A percentile compares a stretch with the other conserved stretches of the same genome.
These are phyloP conservation scores for Drosophila guanche DNA, from an alignment of 1,140 invertebrate species.

Conservation along the genomic window DNA sequence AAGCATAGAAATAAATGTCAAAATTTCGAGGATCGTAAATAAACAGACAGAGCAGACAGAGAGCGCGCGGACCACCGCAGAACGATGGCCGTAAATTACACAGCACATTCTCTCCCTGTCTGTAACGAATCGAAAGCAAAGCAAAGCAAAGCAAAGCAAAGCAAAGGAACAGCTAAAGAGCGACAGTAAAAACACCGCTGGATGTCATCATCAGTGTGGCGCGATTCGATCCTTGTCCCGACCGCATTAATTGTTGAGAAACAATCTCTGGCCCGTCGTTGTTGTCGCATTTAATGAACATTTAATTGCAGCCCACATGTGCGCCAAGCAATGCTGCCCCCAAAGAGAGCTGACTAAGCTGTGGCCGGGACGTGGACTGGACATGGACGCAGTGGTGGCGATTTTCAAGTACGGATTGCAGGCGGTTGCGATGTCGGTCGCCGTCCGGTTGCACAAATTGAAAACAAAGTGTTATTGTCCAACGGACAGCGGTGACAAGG, in stretches of 20 bases:
- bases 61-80: conserved; percentile 28
- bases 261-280: conserved; percentile 53
- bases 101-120: conserved; percentile 50
- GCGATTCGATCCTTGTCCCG: conserved; percentile 43
- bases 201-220: conserved; percentile 66
- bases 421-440: too few species aligned
- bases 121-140: conserved; percentile 5
- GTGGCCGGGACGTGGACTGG: background rate
- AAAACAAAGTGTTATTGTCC: conserved; percentile 67
- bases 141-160: background rate
- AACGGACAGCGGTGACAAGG: conserved; percentile 30
- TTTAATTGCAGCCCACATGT: conserved; percentile 73
- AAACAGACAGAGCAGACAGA: conserved; percentile 15
- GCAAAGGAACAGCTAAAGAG: background rate
- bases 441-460: conserved; percentile 43
- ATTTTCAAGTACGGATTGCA: background rate
- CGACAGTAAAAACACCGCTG: conserved; percentile 28
- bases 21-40: conserved; percentile 71
- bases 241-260: conserved; percentile 62
- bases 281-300: conserved; percentile 72
- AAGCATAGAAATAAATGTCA: conserved; percentile 65
- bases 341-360: background rate
- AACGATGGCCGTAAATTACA: conserved; percentile 61
- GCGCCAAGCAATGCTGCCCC: conserved; percentile 45
- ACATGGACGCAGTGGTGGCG: background rate